Evolutionary conservation across 2,113 vertebrate species (phyloP).

Genomic region (Seriola aureovittata): DNA sequence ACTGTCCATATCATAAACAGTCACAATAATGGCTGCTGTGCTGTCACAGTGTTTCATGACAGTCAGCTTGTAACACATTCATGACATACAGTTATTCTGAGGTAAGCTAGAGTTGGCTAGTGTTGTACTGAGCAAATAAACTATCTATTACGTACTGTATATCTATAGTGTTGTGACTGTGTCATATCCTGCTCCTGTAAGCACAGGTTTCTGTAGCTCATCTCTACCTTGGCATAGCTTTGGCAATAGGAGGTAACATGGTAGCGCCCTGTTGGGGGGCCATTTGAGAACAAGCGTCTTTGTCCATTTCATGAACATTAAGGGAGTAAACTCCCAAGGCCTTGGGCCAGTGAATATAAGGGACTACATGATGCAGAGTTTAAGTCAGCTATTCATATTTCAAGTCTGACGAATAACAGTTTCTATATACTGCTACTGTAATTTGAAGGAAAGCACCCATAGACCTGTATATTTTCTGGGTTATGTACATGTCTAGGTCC

Average conservation of each 20-base stretch:
- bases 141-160: constrained; percentile 47
- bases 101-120: constrained; percentile 79
- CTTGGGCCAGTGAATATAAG: constrained; percentile 71
- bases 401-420: constrained; percentile 64
- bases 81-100: constrained; percentile 70
- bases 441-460: constrained; percentile 55
- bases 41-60: constrained; percentile 28
- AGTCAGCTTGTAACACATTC: constrained; percentile 46
- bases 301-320: constrained; percentile 79
- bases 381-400: constrained; percentile 53
- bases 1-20: constrained; percentile 68
- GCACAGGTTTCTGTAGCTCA: constrained; percentile 43
- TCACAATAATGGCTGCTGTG: constrained; percentile 55
- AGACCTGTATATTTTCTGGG: constrained; percentile 39
- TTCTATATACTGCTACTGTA: constrained; percentile 57
- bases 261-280: constrained; percentile 31
- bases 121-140: constrained; percentile 75
- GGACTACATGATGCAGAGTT: constrained; percentile 58
- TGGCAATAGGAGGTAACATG: constrained; percentile 82
- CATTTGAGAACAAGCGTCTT: constrained; percentile 54
- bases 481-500: constrained; percentile 50
- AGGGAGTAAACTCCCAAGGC: constrained; percentile 60
- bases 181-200: constrained; percentile 35
- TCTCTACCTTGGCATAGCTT: constrained; percentile 81
- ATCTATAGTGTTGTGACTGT: constrained; percentile 51